Conservation (phyloP, 1,140 invertebrate species). For the Zaprionus taronus region DNA sequence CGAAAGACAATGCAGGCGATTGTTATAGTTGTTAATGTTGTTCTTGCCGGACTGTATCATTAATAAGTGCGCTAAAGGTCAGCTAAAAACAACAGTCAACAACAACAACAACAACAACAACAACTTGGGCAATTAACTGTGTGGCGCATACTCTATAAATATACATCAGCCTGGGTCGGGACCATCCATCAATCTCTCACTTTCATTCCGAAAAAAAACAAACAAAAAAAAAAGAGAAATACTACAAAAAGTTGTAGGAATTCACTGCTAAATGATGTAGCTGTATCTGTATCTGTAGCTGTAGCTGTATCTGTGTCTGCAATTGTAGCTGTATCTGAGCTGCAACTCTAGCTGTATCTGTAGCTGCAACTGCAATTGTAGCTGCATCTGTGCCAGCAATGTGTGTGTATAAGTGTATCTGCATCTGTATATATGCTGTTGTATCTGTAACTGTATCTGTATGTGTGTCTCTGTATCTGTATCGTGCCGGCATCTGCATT, state of each 20-base stretch:
- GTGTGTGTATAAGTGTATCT: slow-evolving; percentile 5
- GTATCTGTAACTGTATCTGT: slow-evolving; percentile 20
- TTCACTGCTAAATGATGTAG: slow-evolving; percentile 25
- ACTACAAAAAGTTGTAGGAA: slow-evolving; percentile 46
- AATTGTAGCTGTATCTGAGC: slow-evolving; percentile 23
- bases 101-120: slow-evolving; percentile 10
- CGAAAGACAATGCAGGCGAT: slow-evolving; percentile 63
- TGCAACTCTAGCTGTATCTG: slow-evolving; percentile 20
- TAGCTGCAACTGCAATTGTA: slow-evolving; percentile 21
- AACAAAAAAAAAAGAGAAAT: background rate
- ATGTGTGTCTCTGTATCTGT: slow-evolving; percentile 6
- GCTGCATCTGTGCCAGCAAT: background rate
- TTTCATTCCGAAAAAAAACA: slow-evolving; percentile 53
- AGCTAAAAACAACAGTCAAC: slow-evolving; percentile 29
- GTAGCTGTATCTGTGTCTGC: background rate
- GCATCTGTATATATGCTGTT: background rate
- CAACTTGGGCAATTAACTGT: slow-evolving; percentile 57
- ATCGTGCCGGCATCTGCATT: too few species aligned
- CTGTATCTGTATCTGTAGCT: slow-evolving; percentile 10
- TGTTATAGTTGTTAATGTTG: slow-evolving; percentile 41
- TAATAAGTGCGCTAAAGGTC: slow-evolving; percentile 66
- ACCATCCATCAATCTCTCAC: slow-evolving; percentile 77
- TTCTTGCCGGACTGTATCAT: slow-evolving; percentile 37
- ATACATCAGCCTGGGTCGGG: slow-evolving; percentile 32
- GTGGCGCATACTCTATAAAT: slow-evolving; percentile 24